Conservation (phyloP, 2,888 invertebrate genomes). For the Ornithoptera alexandrae region DNA sequence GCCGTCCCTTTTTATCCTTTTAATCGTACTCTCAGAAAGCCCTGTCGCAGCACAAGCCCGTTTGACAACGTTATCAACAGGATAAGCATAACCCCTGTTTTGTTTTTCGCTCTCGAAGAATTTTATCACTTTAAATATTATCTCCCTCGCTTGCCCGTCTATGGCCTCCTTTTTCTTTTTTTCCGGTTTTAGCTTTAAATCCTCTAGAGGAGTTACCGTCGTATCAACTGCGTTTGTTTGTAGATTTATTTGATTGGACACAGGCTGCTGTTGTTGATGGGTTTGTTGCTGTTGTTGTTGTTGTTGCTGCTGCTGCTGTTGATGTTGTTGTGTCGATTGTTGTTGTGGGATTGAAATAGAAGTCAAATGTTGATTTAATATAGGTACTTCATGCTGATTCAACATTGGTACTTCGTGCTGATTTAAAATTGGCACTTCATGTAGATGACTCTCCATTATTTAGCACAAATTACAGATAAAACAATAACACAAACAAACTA, state of each 20-base stretch:
- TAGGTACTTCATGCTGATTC: conserved; percentile 38
- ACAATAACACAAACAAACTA: background rate
- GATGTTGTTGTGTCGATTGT: conserved; percentile 36
- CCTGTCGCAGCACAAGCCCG: conserved; percentile 72
- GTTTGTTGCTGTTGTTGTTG: conserved; percentile 40
- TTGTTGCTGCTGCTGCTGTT: conserved; percentile 36
- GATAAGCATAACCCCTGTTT: conserved; percentile 70
- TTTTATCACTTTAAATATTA: conserved; percentile 71
- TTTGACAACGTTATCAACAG: conserved; percentile 72
- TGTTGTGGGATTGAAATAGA: conserved; percentile 36
- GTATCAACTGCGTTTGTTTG: conserved; percentile 32
- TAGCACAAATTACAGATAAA: background rate
- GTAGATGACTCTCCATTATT: conserved; percentile 22
- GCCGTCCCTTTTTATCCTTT: conserved; percentile 69
- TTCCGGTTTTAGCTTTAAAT: conserved; percentile 51
- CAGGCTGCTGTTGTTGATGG: conserved; percentile 36
- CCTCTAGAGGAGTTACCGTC: conserved; percentile 29
- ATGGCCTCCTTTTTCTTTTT: conserved; percentile 74
- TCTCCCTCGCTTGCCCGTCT: conserved; percentile 70
- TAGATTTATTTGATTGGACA: conserved; percentile 29
- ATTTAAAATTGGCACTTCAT: conserved; percentile 31
- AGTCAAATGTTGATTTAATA: conserved; percentile 36
- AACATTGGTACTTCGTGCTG: conserved; percentile 36
- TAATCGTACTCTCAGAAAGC: conserved; percentile 69
- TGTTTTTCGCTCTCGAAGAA: conserved; percentile 76